Percentiles rank a stretch among this genome's conserved stretches.
phyloP scores from a whole-genome alignment of 1,140 invertebrate species.

The Cataglyphis hispanica region DNA sequence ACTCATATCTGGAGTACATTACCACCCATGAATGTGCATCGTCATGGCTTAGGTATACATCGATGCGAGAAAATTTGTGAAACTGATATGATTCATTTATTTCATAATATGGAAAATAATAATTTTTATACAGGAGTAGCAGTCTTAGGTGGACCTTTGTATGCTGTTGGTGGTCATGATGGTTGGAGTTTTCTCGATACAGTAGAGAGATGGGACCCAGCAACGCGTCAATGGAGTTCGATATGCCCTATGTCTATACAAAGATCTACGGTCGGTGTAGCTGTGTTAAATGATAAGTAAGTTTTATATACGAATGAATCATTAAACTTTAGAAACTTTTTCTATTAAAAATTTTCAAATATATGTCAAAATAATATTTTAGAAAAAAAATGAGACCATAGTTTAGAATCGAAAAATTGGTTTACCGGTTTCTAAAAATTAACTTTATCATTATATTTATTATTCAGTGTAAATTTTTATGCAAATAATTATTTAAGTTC shows the following conservation, averaged over 20 bases:
- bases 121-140: conserved; percentile 90
- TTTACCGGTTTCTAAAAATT: too few species aligned
- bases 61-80: background rate
- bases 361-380: too few species aligned
- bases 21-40: conserved; percentile 96
- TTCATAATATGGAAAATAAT: conserved; percentile 13
- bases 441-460: background rate
- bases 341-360: too few species aligned
- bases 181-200: conserved; percentile 97
- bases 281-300: conserved; percentile 93
- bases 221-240: conserved; percentile 94
- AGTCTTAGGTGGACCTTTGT: conserved; percentile 94
- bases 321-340: background rate
- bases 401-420: too few species aligned
- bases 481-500: background rate
- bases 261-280: conserved; percentile 95
- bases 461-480: conserved; percentile 47
- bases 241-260: conserved; percentile 95
- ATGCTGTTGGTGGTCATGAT: conserved; percentile 98
- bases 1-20: conserved; percentile 93
- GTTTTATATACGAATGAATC: conserved; percentile 48
- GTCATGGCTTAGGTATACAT: conserved; percentile 91
- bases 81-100: conserved; percentile 1
- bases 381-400: too few species aligned
- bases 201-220: conserved; percentile 96